Evolutionary conservation across 2,113 vertebrate genomes (phyloP), one percentile per base, ranked within the genome.

Genomic region (Platysteira castanea): DNA sequence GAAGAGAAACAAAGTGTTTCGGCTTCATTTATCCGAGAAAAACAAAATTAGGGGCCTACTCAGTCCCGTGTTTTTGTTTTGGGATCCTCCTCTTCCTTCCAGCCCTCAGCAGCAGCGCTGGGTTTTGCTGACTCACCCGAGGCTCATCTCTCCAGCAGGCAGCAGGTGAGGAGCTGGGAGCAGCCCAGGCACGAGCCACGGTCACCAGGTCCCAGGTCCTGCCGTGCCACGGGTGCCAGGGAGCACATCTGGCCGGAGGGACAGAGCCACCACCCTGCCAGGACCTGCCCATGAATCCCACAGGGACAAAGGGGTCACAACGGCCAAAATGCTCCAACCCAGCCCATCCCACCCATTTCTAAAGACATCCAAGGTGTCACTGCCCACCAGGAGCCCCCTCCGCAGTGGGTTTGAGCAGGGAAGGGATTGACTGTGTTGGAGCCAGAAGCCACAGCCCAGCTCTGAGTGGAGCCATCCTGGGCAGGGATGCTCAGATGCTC

Each of bases 241-340:
- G 50, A 79, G 41, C 52, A 64, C 39, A 21, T 3, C 19, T n/a
- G 44, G 10, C 54, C 15, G 13, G 1, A 33, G 28, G 2, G 1
- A 75, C 14, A 28, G 57, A 87, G 63, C 31, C 67, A 54, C 19
- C 52, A 19, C 9, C n/a, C 76, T 15, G 28, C 39, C 73, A 73
- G 63, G 83, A 63, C 28, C 39, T 49, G 11, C 41, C 52, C 1
- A 1, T 5, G 49, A 68, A 39, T 4, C 33, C 68, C 33, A 5
- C 0, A 0, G 20, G n/a, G 18, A 63, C 2, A 15, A 67, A 70
- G 0, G 1, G 20, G 15, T 16, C 4, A 2, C 2, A 1, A 7
- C 0, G 1, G n/a, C n/a, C 71, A 53, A 47, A 80, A 65, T 0
- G 3, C 47, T 42, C 49, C 49, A 27, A 3, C 6, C 16, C 59